Conservation (phyloP, 2,888 invertebrate genomes). For the Eilema depressum region DNA sequence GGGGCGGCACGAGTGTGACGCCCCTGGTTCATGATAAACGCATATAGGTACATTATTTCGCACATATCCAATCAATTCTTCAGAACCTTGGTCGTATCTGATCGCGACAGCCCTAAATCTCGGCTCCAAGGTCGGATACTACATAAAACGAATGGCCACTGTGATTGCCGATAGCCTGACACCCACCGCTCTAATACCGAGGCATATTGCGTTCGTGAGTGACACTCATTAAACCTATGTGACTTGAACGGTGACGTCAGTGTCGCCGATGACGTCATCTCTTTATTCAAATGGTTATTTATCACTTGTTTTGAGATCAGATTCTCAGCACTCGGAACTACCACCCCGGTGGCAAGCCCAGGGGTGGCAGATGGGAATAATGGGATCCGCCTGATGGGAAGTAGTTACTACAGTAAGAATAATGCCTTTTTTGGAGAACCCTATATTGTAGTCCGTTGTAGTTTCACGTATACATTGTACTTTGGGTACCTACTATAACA, state of each 20-base stretch:
- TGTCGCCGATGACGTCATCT: conserved; percentile 43
- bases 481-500: no score
- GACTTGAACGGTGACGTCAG: conserved; percentile 37
- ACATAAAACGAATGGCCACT: conserved; percentile 44
- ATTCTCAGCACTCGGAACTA: no score
- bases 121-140: conserved; percentile 43
- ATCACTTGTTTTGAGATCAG: background rate
- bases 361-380: no score
- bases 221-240: conserved; percentile 32
- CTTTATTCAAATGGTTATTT: conserved; percentile 38
- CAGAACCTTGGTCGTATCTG: conserved; percentile 35
- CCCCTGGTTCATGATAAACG: background rate
- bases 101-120: conserved; percentile 46
- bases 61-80: conserved; percentile 24
- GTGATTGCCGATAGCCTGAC: conserved; percentile 42
- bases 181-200: conserved; percentile 18
- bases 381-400: no score
- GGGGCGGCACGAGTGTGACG: no score
- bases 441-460: no score
- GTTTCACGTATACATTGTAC: no score
- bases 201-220: conserved; percentile 26
- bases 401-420: no score
- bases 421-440: no score
- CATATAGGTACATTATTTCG: background rate
- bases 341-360: no score